phyloP scores from a whole-genome alignment of 2,113 vertebrate species.

The Anoplopoma fimbria region DNA sequence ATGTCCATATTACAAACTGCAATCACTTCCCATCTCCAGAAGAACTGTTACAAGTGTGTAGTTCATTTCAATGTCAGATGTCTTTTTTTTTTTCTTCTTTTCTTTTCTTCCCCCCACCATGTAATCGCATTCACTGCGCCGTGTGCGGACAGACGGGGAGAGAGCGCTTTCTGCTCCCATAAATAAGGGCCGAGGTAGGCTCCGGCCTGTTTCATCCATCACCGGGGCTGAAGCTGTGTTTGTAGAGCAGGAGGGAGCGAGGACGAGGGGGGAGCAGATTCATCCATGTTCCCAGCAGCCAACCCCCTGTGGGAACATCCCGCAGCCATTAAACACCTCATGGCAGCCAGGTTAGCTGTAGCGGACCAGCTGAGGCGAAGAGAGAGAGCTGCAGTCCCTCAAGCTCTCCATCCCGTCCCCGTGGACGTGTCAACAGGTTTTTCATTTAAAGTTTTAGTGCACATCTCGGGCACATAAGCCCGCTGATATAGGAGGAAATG shows the following conservation, averaged over 20 bases:
- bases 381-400: constrained; percentile 34
- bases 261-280: constrained; percentile 53
- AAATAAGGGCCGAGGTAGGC: constrained; percentile 73
- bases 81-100: neutral
- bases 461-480: constrained; percentile 66
- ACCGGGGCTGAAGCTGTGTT: constrained; percentile 69
- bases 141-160: constrained; percentile 61
- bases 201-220: constrained; percentile 82
- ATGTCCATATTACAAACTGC: constrained; percentile 71
- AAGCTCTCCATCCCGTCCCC: constrained; percentile 40
- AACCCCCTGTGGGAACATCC: constrained; percentile 72
- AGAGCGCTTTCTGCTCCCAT: constrained; percentile 71
- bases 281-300: constrained; percentile 77
- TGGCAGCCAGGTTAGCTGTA: constrained; percentile 70
- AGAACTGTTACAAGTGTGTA: constrained; percentile 66
- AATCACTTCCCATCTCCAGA: constrained; percentile 63
- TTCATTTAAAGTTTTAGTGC: constrained; percentile 75
- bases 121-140: constrained; percentile 66
- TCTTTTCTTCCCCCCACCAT: constrained; percentile 24
- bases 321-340: constrained; percentile 81
- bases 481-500: constrained; percentile 62
- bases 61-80: constrained; percentile 78
- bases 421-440: constrained; percentile 77
- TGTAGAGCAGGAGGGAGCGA: constrained; percentile 63
- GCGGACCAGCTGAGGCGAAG: constrained; percentile 58